Evolutionary conservation across 2,797 vertebrate genomes (phyloP), one percentile per base, ranked within the genome.

Genomic region (Sarcoramphus papa): DNA sequence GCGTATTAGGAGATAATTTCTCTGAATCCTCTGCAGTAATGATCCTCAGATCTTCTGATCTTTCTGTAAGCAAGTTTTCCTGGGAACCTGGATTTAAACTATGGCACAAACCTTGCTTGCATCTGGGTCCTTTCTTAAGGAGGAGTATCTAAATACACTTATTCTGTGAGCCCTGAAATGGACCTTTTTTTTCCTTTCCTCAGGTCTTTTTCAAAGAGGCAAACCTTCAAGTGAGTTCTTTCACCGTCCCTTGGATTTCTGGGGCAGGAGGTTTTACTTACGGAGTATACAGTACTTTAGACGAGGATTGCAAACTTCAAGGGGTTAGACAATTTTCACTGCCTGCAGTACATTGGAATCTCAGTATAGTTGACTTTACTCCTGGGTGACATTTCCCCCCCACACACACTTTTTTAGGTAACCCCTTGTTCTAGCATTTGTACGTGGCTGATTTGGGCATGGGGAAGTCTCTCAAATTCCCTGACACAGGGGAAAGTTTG

Each of bases 1-100:
- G 87, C 5, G 85, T 96, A 97, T 97, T 97, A 96, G 94, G 94
- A 87, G 85, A 90, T 97, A 97, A 98, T 98, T 98, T 98, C 97
- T 98, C 97, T 95, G 97, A 98, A 98, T 97, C 90, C 96, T 96
- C 96, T 96, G 95, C 97, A 89, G 96, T 98, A 98, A 97, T 93
- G 97, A 97, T 97, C 85, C 27, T 95, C 95, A 96, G 88, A 90
- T 95, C 96, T 94, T 98, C 97, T 98, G 95, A 97, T 98, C 97
- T 97, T 97, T 92, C 92, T 95, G 88, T 96, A 96, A 97, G 95
- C 97, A 98, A 97, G 95, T 97, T 97, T 97, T 70, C 90, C 91
- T 97, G 97, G 92, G 95, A 97, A 97, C 95, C 64, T 97, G 96
- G 97, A 97, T 98, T 98, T 97, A 96, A 97, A 93, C 93, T 85